Evolutionary conservation across 2,113 vertebrate species (phyloP), one percentile per base, ranked within the genome.

Genomic region (Oenanthe melanoleuca): DNA sequence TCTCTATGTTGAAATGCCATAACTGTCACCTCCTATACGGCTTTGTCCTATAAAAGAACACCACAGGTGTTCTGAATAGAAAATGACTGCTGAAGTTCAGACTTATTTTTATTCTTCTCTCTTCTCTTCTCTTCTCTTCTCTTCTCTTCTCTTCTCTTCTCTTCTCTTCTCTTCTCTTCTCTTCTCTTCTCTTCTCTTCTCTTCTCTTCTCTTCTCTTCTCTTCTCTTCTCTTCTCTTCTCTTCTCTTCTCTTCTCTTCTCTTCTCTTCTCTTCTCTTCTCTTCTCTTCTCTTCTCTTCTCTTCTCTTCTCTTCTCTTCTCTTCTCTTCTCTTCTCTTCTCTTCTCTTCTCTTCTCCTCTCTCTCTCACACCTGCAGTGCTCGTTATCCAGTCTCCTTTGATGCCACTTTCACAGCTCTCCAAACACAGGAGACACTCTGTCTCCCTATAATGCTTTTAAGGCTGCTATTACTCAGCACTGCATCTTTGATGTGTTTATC

Each of bases 171-270:
- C 23, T 6, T 2, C 11, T 5, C 7, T 3, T 4, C 16, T 6
- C 14, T 7, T 2, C 12, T 8, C 14, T 6, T 1, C 12, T 11
- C 22, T 24, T 4, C 4, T n/a, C 22, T 22, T 1, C 3, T 26
- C 28, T 29, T 2, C 15, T 18, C n/a, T 2, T 9, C 16, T 56
- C 17, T 9, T 3, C 5, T 6, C 13, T 9, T 3, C 4, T 8
- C 12, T n/a, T 5, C 2, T 22, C 8, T 16, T 1, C 3, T 22
- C 13, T 6, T 4, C 3, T 10, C 14, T 10, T 3, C 2, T 10
- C 4, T 33, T 5, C 3, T 20, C 25, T 14, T 42, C 40, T 42
- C 14, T 15, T 42, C 40, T 42, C 40, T 10, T 3, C 1, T 4
- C 26, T 7, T 2, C 9, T 5, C 7, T 3, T 4, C 16, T 8